These are phyloP conservation scores for Alentia gelatinosa DNA, from an alignment of 2,888 invertebrate genomes.

Conservation along the genomic window DNA sequence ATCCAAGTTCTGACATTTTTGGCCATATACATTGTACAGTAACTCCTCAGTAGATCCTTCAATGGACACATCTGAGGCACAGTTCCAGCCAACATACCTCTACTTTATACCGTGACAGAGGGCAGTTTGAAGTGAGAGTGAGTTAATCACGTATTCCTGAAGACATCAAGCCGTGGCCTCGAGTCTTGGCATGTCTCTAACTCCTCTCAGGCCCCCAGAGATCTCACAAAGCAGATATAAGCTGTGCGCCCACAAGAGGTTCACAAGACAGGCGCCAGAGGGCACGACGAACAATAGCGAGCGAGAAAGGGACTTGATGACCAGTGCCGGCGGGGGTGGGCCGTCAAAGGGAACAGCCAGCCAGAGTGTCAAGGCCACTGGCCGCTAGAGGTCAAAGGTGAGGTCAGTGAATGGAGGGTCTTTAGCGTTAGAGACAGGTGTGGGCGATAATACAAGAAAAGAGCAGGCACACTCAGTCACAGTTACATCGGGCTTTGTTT, in stretches of 20 bases:
- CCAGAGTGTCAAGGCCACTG: constrained; percentile 23
- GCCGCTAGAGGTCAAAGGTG: constrained; percentile 9
- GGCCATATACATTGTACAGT: too few relatives aligned
- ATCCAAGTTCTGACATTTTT: too few relatives aligned
- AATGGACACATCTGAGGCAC: too few relatives aligned
- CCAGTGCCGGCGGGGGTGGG: not conserved
- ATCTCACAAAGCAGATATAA: not conserved
- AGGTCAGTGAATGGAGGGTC: not conserved
- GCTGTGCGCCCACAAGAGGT: not conserved
- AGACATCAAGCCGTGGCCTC: not conserved
- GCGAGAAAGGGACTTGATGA: not conserved
- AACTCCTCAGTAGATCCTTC: too few relatives aligned
- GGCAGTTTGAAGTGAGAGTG: too few relatives aligned
- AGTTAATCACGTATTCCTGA: too few relatives aligned
- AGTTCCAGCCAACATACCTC: too few relatives aligned
- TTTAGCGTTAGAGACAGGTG: not conserved
- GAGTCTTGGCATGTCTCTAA: not conserved
- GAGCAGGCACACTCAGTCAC: not conserved
- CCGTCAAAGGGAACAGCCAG: not conserved
- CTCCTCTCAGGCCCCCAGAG: not conserved
- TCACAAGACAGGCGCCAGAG: not conserved
- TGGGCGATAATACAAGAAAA: not conserved
- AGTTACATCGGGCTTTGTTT: not conserved
- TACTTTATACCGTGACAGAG: too few relatives aligned
- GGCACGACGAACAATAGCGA: not conserved